Percentiles rank a stretch among this genome's conserved stretches.
Evolutionary conservation across 2,797 vertebrate genomes (phyloP).

Genomic region (Halcyon leucocephala): DNA sequence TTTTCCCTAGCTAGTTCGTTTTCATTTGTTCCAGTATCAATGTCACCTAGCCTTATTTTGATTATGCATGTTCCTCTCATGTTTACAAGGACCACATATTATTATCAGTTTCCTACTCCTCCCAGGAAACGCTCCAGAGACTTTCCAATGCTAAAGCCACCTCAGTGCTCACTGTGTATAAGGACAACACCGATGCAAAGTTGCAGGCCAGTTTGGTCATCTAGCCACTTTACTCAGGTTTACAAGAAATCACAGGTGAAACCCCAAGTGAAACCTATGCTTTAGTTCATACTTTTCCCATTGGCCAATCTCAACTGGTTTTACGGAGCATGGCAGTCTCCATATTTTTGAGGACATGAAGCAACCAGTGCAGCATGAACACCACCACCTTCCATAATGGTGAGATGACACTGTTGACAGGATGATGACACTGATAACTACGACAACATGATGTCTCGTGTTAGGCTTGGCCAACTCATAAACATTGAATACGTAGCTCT

Average conservation of each 20-base stretch:
- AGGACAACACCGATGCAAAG: not conserved
- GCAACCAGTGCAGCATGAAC: not conserved
- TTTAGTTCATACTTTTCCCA: not conserved
- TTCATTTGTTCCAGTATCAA: not conserved
- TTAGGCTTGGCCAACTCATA: not conserved
- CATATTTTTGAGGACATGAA: not conserved
- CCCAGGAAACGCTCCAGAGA: not conserved
- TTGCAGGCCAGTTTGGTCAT: not conserved
- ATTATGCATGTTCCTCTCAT: not conserved
- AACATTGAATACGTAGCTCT: not conserved
- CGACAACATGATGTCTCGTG: not conserved
- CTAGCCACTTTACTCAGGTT: not conserved
- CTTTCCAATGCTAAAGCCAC: not conserved
- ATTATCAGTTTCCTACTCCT: not conserved
- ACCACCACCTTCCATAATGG: not conserved
- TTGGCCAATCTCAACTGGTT: not conserved
- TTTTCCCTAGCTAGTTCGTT: not conserved
- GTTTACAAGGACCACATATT: not conserved
- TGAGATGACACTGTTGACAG: not conserved
- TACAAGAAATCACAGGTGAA: not conserved
- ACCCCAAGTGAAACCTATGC: not conserved
- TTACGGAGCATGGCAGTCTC: not conserved
- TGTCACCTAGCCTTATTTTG: not conserved
- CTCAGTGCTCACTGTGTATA: fast-evolving
- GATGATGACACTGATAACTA: fast-evolving